These are phyloP conservation scores for Malachius bipustulatus DNA, from an alignment of 2,888 invertebrate genomes.

Conservation along the genomic window DNA sequence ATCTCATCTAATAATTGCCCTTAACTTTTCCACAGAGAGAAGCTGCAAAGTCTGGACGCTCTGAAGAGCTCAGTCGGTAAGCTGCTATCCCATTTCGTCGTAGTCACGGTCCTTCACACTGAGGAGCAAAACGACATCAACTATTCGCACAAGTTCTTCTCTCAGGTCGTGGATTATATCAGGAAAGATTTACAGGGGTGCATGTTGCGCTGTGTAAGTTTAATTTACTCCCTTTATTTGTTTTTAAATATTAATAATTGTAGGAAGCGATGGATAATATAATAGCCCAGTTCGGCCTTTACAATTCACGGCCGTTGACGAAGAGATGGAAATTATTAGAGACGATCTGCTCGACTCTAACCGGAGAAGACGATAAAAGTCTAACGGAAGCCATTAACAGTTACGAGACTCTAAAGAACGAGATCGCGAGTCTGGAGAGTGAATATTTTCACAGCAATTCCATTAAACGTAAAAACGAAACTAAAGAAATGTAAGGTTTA, in stretches of 20 bases:
- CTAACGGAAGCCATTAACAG: slow-evolving; percentile 15
- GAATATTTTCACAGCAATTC: slow-evolving; percentile 17
- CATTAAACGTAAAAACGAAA: slow-evolving; percentile 10
- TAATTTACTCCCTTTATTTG: not conserved
- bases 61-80: slow-evolving; percentile 16
- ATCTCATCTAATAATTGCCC: no score
- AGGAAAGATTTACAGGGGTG: slow-evolving; percentile 18
- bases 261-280: slow-evolving; percentile 15
- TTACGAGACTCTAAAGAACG: slow-evolving; percentile 15
- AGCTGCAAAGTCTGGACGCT: slow-evolving; percentile 13
- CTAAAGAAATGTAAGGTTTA: slow-evolving; percentile 17
- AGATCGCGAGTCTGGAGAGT: slow-evolving; percentile 16
- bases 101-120: slow-evolving; percentile 17
- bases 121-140: slow-evolving; percentile 20
- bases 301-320: slow-evolving; percentile 10
- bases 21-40: slow-evolving; percentile 13
- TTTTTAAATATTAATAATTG: slow-evolving; percentile 5
- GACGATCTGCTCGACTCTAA: slow-evolving; percentile 12
- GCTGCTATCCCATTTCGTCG: slow-evolving; percentile 16
- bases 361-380: slow-evolving; percentile 12
- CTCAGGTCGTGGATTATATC: slow-evolving; percentile 19
- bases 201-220: slow-evolving; percentile 19
- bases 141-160: slow-evolving; percentile 18
- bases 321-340: slow-evolving; percentile 17
- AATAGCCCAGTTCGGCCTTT: slow-evolving; percentile 14